phyloP scores from a whole-genome alignment of 2,797 vertebrate genomes.

The Bovichtus variegatus region DNA sequence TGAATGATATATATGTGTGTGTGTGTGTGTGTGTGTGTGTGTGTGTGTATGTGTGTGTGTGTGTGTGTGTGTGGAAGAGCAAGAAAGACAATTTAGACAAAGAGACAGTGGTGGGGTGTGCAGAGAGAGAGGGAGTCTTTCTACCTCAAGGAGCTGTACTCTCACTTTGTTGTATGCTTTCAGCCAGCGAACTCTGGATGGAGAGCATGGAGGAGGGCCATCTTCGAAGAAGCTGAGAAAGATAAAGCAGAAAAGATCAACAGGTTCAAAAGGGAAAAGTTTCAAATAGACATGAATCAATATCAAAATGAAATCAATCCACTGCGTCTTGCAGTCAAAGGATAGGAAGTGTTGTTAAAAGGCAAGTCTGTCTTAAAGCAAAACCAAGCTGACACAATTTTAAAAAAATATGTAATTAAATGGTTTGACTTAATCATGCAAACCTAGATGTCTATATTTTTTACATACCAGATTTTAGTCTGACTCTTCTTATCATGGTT shows the following conservation, averaged over 20 bases:
- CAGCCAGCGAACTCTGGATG: conserved; percentile 92
- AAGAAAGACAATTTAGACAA: too few relatives aligned
- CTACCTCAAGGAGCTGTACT: conserved; percentile 93
- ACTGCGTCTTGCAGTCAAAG: neutral
- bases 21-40: neutral
- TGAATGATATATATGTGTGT: neutral
- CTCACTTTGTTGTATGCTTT: conserved; percentile 94
- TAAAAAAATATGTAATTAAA: too few relatives aligned
- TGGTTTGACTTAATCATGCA: neutral
- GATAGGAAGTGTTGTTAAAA: too few relatives aligned
- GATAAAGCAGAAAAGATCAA: conserved; percentile 28
- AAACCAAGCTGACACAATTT: too few relatives aligned
- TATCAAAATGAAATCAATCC: neutral
- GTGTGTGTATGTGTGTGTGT: neutral
- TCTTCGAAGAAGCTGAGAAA: conserved; percentile 76
- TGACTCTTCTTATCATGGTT: conserved; percentile 48
- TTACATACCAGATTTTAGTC: conserved; percentile 62
- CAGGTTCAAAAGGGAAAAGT: neutral
- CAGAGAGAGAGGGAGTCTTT: conserved; percentile 41
- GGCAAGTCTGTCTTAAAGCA: neutral
- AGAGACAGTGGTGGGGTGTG: neutral
- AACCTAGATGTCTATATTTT: neutral
- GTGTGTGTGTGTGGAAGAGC: neutral
- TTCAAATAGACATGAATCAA: neutral
- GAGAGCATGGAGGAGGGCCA: conserved; percentile 87